Evolutionary conservation across 2,888 invertebrate species (phyloP), one percentile per base, ranked within the genome.

Genomic region (Drosophila bunnanda): DNA sequence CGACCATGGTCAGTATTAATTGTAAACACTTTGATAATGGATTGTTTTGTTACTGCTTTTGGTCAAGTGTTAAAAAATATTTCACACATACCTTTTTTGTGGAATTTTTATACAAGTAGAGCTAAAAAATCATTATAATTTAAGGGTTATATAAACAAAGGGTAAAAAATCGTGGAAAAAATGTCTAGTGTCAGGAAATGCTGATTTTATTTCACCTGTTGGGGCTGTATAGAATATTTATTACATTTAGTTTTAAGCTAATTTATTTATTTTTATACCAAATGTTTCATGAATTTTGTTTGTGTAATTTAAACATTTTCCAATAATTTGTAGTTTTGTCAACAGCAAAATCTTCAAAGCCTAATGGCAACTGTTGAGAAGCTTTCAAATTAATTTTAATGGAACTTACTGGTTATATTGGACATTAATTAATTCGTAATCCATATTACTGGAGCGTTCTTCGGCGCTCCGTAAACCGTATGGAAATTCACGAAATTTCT

Each of bases 401-500:
- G 12, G 1, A 13, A 48, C 1, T 17, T 9, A 32, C 20, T 9
- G 8, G 25, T n/a, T 9, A 32, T 22, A 10, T 10, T 5, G 5
- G 10, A 10, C 15, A 44, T 2, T 48, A 32, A 64, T 48, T 60
- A 59, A 25, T 17, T 41, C n/a, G 9, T 7, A 20, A 64, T 50
- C 15, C n/a, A 60, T 64, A 20, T 20, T 15, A 7, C 30, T 22
- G n/a, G 9, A 17, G 20, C 25, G 30, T 38, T 25, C 22, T 5
- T 15, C 4, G 8, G 9, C n/a, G 9, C 15, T 25, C 25, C 4
- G 43, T 43, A 20, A 25, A n/a, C 8, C 30, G 12, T 58, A 6
- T 30, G 59, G 28, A 48, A 48, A 34, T 39, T 66, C 34, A 25
- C 38, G 53, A 22, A 64, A 44, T 66, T 64, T 64, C 36, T 53